Evolutionary conservation across 2,113 vertebrate genomes (phyloP).

Genomic region (Nothoprocta pentlandii): DNA sequence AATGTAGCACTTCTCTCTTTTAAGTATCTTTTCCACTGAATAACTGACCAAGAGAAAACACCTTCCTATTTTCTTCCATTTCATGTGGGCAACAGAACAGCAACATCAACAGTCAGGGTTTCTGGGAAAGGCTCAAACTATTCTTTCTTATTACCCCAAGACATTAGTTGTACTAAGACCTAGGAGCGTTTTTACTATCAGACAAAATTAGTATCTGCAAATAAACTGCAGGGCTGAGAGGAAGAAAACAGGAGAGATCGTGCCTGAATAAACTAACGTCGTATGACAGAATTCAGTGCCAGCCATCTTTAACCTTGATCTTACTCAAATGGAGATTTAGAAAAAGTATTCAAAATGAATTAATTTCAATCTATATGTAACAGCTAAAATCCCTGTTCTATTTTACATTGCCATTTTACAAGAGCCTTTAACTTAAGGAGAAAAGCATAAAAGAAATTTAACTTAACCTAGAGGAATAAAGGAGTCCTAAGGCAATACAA

Average conservation of each 20-base stretch:
- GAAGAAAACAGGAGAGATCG: not conserved
- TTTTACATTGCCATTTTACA: not conserved
- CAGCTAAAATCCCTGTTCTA: not conserved
- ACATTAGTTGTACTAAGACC: not conserved
- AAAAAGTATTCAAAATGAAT: not conserved
- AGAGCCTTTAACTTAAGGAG: not conserved
- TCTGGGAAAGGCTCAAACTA: not conserved
- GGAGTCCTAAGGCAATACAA: not conserved
- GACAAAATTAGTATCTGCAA: not conserved
- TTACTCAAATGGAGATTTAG: not conserved
- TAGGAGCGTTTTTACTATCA: not conserved
- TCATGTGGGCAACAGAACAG: not conserved
- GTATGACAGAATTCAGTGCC: not conserved
- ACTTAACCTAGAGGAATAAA: constrained; percentile 16
- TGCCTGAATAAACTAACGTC: not conserved
- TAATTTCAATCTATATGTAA: not conserved
- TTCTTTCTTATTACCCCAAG: not conserved
- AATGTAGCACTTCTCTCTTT: not conserved
- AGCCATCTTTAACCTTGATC: not conserved
- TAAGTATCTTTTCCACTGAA: not conserved
- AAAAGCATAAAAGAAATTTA: constrained; percentile 24
- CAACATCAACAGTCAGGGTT: not conserved
- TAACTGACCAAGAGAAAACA: not conserved
- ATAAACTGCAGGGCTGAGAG: not conserved
- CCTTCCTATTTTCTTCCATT: not conserved